These are phyloP conservation scores for Oxyura jamaicensis DNA, from an alignment of 2,113 vertebrate species.

Conservation along the genomic window DNA sequence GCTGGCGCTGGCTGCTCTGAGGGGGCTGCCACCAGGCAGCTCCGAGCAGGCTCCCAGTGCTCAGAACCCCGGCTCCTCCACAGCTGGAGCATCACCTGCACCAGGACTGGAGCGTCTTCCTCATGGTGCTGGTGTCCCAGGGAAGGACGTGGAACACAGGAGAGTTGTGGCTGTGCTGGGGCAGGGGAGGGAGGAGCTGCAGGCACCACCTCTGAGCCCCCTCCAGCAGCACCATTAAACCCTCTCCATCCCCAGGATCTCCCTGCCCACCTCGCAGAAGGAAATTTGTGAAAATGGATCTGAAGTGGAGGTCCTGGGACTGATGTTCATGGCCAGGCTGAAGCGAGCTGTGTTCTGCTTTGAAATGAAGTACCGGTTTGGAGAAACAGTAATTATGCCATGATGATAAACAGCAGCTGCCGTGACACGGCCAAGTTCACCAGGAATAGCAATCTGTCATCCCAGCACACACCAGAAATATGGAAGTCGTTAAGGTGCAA, in stretches of 20 bases:
- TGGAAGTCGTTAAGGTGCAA: neutral
- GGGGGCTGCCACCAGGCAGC: neutral
- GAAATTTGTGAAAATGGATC: neutral
- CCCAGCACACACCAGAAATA: too few relatives aligned
- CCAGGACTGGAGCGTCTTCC: neutral
- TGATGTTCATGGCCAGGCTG: accelerated
- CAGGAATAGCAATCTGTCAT: neutral
- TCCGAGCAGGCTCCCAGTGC: too few relatives aligned
- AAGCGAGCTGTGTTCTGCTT: neutral
- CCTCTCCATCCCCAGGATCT: neutral
- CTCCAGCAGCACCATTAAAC: neutral
- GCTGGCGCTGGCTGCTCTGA: neutral
- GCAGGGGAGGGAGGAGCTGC: neutral
- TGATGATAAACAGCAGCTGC: neutral
- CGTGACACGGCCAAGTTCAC: neutral
- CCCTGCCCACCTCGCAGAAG: accelerated
- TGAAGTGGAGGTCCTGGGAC: neutral
- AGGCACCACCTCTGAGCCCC: neutral
- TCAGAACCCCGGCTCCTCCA: too few relatives aligned
- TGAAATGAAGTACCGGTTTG: neutral
- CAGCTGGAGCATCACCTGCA: neutral
- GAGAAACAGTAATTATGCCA: neutral
- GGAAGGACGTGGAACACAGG: neutral
- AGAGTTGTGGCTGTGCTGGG: neutral
- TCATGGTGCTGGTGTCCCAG: neutral